Evolutionary conservation across 2,888 invertebrate genomes (phyloP).

Genomic region (Himalopsyche kuldschensis): DNA sequence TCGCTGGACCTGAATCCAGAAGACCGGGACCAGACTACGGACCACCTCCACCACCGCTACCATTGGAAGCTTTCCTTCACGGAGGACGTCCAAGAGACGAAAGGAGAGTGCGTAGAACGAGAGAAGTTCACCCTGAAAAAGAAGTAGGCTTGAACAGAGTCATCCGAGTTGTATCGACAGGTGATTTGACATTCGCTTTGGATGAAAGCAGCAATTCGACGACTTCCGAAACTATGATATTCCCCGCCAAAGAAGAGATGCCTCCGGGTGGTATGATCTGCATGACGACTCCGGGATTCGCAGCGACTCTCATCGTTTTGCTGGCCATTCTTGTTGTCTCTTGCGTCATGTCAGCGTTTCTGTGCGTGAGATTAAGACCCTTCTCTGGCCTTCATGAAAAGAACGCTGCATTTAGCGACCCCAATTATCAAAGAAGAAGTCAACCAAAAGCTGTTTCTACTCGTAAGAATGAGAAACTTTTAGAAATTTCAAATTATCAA

Average conservation of each 20-base stretch:
- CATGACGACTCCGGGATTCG: slow-evolving; percentile 93
- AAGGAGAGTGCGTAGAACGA: slow-evolving; percentile 67
- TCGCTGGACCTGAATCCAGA: slow-evolving; percentile 50
- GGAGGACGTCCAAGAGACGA: slow-evolving; percentile 74
- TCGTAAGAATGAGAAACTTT: slow-evolving; percentile 55
- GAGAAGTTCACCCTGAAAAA: slow-evolving; percentile 70
- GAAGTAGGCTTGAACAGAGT: slow-evolving; percentile 87
- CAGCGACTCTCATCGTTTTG: slow-evolving; percentile 80
- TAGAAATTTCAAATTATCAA: slow-evolving; percentile 4
- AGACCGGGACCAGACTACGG: slow-evolving; percentile 68
- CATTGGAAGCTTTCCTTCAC: slow-evolving; percentile 67
- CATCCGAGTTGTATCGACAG: slow-evolving; percentile 88
- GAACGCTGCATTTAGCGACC: slow-evolving; percentile 48
- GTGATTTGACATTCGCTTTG: slow-evolving; percentile 82
- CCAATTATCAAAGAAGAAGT: slow-evolving; percentile 44
- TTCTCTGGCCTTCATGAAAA: slow-evolving; percentile 62
- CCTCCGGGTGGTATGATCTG: slow-evolving; percentile 69
- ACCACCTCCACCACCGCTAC: slow-evolving; percentile 63
- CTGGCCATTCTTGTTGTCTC: slow-evolving; percentile 81
- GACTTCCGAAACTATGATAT: slow-evolving; percentile 68
- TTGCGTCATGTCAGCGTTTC: slow-evolving; percentile 81
- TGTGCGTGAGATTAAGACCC: slow-evolving; percentile 79
- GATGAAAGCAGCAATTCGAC: slow-evolving; percentile 66
- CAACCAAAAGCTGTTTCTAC: slow-evolving; percentile 67
- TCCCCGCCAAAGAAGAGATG: slow-evolving; percentile 66